Conservation (phyloP, 2,113 vertebrate species). For the Larimichthys polyactis region DNA sequence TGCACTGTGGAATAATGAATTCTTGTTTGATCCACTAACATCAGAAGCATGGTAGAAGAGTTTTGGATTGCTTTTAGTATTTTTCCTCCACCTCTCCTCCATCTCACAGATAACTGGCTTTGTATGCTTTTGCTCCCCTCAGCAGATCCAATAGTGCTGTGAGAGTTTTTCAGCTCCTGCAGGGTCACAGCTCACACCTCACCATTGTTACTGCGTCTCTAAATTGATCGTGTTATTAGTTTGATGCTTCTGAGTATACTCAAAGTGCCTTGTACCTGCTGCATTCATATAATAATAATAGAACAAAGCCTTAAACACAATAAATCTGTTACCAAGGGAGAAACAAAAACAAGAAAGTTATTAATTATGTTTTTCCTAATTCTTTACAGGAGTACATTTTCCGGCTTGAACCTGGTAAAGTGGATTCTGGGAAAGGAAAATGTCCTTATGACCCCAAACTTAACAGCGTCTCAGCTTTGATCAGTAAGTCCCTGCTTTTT, state of each 20-base stretch:
- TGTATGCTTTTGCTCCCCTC: constrained; percentile 64
- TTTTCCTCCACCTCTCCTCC: constrained; percentile 55
- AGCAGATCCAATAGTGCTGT: constrained; percentile 49
- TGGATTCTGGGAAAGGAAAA: constrained; percentile 99
- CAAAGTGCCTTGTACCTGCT: constrained; percentile 35
- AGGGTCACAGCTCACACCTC: constrained; percentile 28
- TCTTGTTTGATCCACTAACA: constrained; percentile 72
- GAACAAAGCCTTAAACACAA: background rate
- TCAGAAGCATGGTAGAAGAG: constrained; percentile 67
- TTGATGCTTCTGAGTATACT: constrained; percentile 19
- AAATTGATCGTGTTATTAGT: constrained; percentile 35
- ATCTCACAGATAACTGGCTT: constrained; percentile 66
- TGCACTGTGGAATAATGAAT: constrained; percentile 64
- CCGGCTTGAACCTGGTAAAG: constrained; percentile 94
- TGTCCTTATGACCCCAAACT: constrained; percentile 98
- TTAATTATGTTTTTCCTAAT: constrained; percentile 20
- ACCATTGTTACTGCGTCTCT: constrained; percentile 18
- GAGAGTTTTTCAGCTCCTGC: constrained; percentile 37
- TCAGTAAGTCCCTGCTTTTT: constrained; percentile 89
- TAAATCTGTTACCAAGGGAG: constrained; percentile 13
- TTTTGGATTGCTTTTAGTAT: constrained; percentile 69
- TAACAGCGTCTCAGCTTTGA: constrained; percentile 95
- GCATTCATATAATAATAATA: constrained; percentile 11
- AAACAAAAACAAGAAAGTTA: constrained; percentile 3
- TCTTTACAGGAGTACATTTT: constrained; percentile 94